These are phyloP conservation scores for Trematocara marginatum DNA, from an alignment of 2,113 vertebrate species.

Conservation along the genomic window DNA sequence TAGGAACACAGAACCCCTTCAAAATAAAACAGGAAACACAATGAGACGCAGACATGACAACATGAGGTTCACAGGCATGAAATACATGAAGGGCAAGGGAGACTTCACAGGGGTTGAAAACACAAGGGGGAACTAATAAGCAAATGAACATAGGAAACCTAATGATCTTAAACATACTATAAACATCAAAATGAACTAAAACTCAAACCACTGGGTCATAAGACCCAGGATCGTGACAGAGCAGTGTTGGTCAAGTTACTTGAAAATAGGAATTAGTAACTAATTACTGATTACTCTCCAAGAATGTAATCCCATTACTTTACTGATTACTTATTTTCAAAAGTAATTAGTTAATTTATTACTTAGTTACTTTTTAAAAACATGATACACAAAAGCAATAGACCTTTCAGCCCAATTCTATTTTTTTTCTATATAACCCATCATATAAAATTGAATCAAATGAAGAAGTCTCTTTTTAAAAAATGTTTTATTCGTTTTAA, in stretches of 20 bases:
- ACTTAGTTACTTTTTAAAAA: background rate
- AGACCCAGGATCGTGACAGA: background rate
- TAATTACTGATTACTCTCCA: background rate
- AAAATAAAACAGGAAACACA: too few relatives aligned
- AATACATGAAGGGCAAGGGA: too few relatives aligned
- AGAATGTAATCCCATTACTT: background rate
- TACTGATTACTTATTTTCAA: background rate
- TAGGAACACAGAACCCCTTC: too few relatives aligned
- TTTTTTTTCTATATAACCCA: background rate
- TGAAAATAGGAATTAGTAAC: background rate
- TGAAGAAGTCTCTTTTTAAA: background rate
- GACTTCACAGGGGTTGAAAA: too few relatives aligned
- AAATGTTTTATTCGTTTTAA: background rate
- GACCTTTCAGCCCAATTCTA: background rate
- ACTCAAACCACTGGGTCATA: too few relatives aligned
- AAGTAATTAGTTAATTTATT: background rate
- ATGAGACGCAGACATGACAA: too few relatives aligned
- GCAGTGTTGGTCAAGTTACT: background rate
- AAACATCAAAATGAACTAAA: too few relatives aligned
- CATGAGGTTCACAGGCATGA: too few relatives aligned
- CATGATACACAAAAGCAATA: background rate
- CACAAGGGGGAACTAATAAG: too few relatives aligned
- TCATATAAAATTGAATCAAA: background rate
- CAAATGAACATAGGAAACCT: too few relatives aligned
- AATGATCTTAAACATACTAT: too few relatives aligned